phyloP scores from a whole-genome alignment of 37 sponge, comb jelly and placozoan genomes.

The Aphrocallistes beatrix region DNA sequence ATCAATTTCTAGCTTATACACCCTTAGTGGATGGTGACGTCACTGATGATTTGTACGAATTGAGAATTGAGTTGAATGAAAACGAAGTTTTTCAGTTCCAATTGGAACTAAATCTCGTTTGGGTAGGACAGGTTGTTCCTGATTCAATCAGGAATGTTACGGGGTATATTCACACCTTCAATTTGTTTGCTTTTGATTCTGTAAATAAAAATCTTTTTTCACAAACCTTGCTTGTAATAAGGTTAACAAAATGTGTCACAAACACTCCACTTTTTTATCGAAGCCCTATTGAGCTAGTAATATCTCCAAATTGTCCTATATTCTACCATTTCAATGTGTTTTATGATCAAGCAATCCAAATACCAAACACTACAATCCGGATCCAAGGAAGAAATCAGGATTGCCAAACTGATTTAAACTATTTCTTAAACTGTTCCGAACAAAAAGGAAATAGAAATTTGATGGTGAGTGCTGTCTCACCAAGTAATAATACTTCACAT shows the following conservation, averaged over 20 bases:
- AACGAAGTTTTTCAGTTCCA: not conserved
- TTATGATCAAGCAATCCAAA: not conserved
- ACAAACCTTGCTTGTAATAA: not conserved
- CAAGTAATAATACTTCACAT: too few species aligned
- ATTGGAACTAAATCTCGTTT: not conserved
- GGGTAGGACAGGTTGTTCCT: too few species aligned
- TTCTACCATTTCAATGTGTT: not conserved
- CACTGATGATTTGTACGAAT: not conserved
- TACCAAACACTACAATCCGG: not conserved
- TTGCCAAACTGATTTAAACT: not conserved
- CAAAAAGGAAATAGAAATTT: too few species aligned
- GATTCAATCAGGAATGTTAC: too few species aligned
- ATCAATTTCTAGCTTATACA: not conserved
- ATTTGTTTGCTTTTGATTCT: not conserved
- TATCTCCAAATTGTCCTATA: not conserved
- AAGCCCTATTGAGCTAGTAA: not conserved
- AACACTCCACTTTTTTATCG: not conserved
- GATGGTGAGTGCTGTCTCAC: too few species aligned
- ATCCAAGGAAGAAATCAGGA: not conserved
- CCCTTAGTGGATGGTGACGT: not conserved
- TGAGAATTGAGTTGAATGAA: not conserved
- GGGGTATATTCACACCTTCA: not conserved
- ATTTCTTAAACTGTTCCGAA: not conserved
- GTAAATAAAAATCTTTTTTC: not conserved
- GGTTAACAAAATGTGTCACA: not conserved